phyloP scores from a whole-genome alignment of 1,140 invertebrate species.

The Drosophila pruinosa region DNA sequence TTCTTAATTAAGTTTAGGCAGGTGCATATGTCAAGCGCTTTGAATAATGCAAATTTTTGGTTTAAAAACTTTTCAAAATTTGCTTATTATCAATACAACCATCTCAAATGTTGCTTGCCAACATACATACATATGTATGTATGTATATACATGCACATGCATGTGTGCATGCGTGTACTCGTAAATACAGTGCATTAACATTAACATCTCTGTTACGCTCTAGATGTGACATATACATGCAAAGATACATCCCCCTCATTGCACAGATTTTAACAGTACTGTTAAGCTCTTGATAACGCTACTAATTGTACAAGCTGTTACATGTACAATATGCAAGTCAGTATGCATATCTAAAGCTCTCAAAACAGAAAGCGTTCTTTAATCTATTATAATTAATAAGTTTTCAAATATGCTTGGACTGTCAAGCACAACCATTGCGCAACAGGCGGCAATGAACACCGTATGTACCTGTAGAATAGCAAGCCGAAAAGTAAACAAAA shows the following conservation, averaged over 20 bases:
- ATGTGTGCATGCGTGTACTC: neutral
- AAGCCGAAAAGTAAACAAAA: conserved; percentile 47
- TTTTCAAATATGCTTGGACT: neutral
- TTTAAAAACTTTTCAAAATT: neutral
- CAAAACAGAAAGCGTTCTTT: neutral
- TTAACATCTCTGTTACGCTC: too few relatives aligned
- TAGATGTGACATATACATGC: too few relatives aligned
- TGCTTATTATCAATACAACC: neutral
- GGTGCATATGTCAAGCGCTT: conserved; percentile 15
- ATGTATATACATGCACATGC: neutral
- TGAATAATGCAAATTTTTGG: conserved; percentile 15
- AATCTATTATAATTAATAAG: neutral
- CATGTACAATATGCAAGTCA: too few relatives aligned
- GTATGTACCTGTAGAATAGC: conserved; percentile 5
- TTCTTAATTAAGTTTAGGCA: neutral
- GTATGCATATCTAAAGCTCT: too few relatives aligned
- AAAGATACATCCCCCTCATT: too few relatives aligned
- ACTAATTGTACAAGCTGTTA: too few relatives aligned
- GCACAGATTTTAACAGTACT: neutral
- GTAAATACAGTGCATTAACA: too few relatives aligned
- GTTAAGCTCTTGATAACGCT: neutral
- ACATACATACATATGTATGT: neutral
- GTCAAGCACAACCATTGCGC: conserved; percentile 13
- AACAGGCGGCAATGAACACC: neutral
- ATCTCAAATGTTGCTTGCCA: neutral